Base-by-base conservation (phyloP, 2,113 vertebrate genomes). In the Petrocephalus microphthalmus region DNA sequence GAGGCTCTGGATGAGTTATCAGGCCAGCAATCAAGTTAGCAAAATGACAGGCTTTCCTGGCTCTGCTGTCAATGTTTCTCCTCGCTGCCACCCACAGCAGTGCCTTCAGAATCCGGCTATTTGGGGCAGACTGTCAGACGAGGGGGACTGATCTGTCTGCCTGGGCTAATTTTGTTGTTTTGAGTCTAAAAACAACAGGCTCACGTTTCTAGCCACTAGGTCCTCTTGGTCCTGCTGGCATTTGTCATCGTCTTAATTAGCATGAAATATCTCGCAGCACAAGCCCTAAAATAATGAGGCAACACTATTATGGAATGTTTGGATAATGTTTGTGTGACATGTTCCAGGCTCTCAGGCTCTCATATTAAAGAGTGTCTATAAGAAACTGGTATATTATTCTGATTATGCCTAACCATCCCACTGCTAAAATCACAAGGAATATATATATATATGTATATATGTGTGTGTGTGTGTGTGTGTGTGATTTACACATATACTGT, bases 1-100 rank as follows among this genome's bases (percentile, higher is more conserved):
- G 71, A 53, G 10, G 6, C 17, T 42, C 5, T 3, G 47, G 49
- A 29, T 53, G 25, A 52, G 60, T 60, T 67, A 51, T 37, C 6
- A 17, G 49, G 47, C 45, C 6, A 22, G n/a, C 49, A 84, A 51
- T 51, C 37, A 10, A 13, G 22, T 10, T 49, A 52, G 22, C 82
- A 84, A 52, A 84, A 52, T 84, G 82, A 84, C 82, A 84, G 82
- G 45, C 45, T 29, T 78, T 78, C 51, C 45, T 52, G 49, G 22
- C 45, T 45, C 22, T 15, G 45, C 82, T 10, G 25, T 52, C 82
- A 84, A 29, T 11, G 82, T 51, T 25, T 49, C 82, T 49, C 82
- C 42, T 11, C 11, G 2, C 71, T 51, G 45, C 81, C 81, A 51
- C 47, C 42, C 81, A 84, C 81, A 84, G 22, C 47, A 6, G 15